Conservation (phyloP, 92 coral and sea anemone species). For the Virgularia gustaviana region DNA sequence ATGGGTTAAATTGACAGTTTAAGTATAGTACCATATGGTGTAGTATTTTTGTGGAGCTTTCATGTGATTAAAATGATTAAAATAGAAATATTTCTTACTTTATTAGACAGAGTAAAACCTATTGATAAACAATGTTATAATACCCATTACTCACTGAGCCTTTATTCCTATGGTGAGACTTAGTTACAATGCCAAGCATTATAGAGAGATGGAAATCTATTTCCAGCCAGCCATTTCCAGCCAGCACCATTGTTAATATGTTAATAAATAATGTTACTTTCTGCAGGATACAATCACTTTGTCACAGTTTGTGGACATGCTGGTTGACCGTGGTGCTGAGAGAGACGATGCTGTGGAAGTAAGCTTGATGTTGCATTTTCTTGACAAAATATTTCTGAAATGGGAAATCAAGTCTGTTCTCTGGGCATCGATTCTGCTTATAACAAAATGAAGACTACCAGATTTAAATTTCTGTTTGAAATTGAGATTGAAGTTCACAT, state of each 20-base stretch:
- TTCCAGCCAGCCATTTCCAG: background rate
- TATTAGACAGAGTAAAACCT: too few species aligned
- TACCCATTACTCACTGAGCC: background rate
- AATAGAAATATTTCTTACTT: too few species aligned
- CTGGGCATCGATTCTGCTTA: constrained; percentile 56
- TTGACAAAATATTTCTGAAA: too few species aligned
- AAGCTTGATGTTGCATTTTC: constrained; percentile 63
- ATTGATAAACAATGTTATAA: too few species aligned
- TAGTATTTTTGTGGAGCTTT: too few species aligned
- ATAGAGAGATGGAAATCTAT: background rate
- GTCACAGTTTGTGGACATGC: constrained; percentile 90
- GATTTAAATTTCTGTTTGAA: too few species aligned
- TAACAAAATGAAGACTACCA: too few species aligned
- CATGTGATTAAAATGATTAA: too few species aligned
- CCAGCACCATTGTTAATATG: background rate
- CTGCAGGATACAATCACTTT: constrained; percentile 75
- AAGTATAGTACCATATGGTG: too few species aligned
- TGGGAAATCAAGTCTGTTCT: too few species aligned
- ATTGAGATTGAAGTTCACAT: too few species aligned
- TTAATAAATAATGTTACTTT: background rate
- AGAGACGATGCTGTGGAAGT: constrained; percentile 96
- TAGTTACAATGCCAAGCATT: background rate
- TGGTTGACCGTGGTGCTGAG: constrained; percentile 82
- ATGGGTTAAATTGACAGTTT: too few species aligned
- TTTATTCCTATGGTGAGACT: background rate